These are phyloP conservation scores for Cantharis flavilabris DNA, from an alignment of 2,888 invertebrate genomes.

Conservation along the genomic window DNA sequence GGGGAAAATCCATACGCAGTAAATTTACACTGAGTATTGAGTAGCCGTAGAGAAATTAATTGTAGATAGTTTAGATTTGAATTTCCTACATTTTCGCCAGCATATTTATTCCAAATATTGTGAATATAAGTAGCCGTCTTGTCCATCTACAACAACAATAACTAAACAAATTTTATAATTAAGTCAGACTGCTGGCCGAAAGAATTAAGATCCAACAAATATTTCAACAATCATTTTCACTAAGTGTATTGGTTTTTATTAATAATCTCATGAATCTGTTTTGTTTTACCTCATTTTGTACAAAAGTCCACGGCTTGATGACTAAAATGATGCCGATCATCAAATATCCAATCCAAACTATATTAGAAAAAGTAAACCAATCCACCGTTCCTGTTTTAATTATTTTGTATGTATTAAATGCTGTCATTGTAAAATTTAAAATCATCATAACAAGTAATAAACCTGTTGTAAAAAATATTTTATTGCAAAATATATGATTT, in stretches of 20 bases:
- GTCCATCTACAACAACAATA: constrained; percentile 22
- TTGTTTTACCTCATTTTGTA: background rate
- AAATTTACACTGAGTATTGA: constrained; percentile 28
- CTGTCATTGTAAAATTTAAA: too few species aligned
- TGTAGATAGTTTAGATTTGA: constrained; percentile 27
- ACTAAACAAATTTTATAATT: too few species aligned
- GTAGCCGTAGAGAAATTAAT: constrained; percentile 31
- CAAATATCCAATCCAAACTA: background rate
- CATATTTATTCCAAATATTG: constrained; percentile 35
- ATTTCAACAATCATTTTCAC: too few species aligned
- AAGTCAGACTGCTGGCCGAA: too few species aligned
- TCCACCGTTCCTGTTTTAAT: too few species aligned
- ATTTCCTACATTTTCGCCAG: constrained; percentile 26
- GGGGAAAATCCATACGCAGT: constrained; percentile 32
- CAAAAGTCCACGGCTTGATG: background rate
- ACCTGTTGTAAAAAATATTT: background rate
- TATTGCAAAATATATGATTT: background rate
- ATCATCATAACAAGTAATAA: background rate
- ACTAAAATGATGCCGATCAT: background rate
- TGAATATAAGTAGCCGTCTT: constrained; percentile 33
- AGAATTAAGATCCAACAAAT: too few species aligned
- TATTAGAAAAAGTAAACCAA: too few species aligned
- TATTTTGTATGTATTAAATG: too few species aligned
- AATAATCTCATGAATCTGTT: too few species aligned
- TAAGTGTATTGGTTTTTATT: too few species aligned